Evolutionary conservation across 2,888 invertebrate genomes (phyloP).

Genomic region (Neria commutata): DNA sequence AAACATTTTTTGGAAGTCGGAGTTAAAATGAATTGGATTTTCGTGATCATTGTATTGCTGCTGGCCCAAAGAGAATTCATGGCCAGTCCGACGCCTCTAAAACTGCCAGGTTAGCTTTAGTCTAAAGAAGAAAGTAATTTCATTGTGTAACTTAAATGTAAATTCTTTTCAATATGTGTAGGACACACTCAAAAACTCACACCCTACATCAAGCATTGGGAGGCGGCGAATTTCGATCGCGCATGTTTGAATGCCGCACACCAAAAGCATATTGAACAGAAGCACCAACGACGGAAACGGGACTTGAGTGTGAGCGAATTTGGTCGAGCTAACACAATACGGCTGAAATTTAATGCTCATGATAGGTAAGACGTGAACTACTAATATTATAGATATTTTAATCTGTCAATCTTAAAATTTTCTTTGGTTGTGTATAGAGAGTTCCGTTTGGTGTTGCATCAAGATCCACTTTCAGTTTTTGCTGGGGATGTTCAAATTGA

Average conservation of each 20-base stretch:
- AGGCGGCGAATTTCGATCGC: conserved; percentile 77
- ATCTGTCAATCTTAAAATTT: no score
- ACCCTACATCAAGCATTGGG: conserved; percentile 81
- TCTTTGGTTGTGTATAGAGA: conserved; percentile 67
- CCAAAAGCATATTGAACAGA: conserved; percentile 58
- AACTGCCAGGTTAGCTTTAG: conserved; percentile 61
- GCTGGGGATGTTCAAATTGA: conserved; percentile 79
- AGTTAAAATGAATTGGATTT: conserved; percentile 62
- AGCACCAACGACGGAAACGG: conserved; percentile 58
- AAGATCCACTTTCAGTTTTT: conserved; percentile 76
- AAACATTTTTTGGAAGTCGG: no score
- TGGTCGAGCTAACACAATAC: conserved; percentile 59
- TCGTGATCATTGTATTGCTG: conserved; percentile 58
- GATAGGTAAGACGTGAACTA: conserved; percentile 54
- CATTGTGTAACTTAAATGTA: no score
- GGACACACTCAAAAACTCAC: conserved; percentile 68
- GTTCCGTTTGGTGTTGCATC: conserved; percentile 75
- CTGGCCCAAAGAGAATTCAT: conserved; percentile 56
- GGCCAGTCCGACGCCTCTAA: conserved; percentile 60
- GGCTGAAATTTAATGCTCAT: conserved; percentile 61
- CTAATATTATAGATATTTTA: no score
- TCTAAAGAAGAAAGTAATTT: no score
- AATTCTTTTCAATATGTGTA: conserved; percentile 53
- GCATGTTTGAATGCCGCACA: conserved; percentile 56
- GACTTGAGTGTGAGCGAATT: conserved; percentile 48